Base-by-base conservation (phyloP, 2,113 vertebrate genomes). In the Trachemys scripta region DNA sequence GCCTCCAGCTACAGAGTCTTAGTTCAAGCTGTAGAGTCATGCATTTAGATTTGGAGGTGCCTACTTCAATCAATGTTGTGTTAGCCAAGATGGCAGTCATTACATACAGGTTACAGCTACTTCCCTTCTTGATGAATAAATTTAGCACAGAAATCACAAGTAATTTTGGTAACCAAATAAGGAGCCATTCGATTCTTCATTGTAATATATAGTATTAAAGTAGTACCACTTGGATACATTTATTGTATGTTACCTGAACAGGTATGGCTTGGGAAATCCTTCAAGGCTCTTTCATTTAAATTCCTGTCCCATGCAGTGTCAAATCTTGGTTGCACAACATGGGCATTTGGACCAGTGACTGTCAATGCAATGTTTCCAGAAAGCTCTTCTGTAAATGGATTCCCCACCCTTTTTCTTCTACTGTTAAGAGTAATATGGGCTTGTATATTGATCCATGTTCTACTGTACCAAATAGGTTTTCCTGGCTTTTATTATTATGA, bases 81-180 rank as follows among this genome's bases (percentile, higher is more conserved):
- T 65, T 65, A 65, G 29, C 14, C 13, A 65, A 65, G 31, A 35
- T 8, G 31, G 62, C 7, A 5, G 13, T 65, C 62, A 65, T 35
- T 14, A 35, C 13, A 65, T 35, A 35, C 8, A 65, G 59, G 59
- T 65, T 35, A 31, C 29, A 65, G 3, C 14, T 65, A 13, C 29
- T 65, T 65, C 13, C 59, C 29, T 65, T 35, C 14, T 65, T 65
- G 59, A 35, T 35, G 59, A 31, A 65, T 35, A 65, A 31, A 35
- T 35, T 35, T 17, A 35, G 59, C 31, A 35, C 31, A 35, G 31
- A 65, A 65, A 65, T 31, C 13, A 35, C 59, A 65, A 13, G 10
- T 35, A 65, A 89, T 82, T 89, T 93, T 85, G 87, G 85, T 93
- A 59, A 81, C 87, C 78, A 93, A 81, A 85, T 89, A 89, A 93